phyloP scores from a whole-genome alignment of 1,140 invertebrate species.

The Lamellibrachia luymesi region DNA sequence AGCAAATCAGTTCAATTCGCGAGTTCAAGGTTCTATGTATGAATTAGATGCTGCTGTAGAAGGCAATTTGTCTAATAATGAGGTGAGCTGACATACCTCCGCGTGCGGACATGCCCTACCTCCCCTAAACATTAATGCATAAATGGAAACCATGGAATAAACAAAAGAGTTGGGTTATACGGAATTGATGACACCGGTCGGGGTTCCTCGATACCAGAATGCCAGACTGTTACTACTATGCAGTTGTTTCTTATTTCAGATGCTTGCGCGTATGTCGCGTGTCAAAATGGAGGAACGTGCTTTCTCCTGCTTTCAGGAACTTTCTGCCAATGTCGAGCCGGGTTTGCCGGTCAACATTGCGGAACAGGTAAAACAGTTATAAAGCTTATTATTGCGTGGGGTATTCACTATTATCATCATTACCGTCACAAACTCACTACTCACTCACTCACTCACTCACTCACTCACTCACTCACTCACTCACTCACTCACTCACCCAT shows the following conservation, averaged over 20 bases:
- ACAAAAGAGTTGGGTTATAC: too few relatives aligned
- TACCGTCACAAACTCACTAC: background rate
- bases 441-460: too few relatives aligned
- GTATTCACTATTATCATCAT: background rate
- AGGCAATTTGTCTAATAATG: too few relatives aligned
- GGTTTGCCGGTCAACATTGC: background rate
- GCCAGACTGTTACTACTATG: background rate
- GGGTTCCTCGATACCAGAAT: background rate
- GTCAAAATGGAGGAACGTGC: background rate
- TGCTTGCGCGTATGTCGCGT: background rate
- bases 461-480: too few relatives aligned
- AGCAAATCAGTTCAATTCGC: background rate
- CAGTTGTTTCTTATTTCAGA: background rate
- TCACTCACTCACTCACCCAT: background rate
- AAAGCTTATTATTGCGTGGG: background rate
- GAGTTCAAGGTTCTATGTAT: too few relatives aligned
- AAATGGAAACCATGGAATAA: too few relatives aligned
- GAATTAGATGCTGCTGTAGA: too few relatives aligned
- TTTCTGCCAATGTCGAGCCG: background rate
- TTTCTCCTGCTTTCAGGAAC: background rate
- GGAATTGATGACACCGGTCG: background rate
- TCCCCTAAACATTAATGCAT: too few relatives aligned
- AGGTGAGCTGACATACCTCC: too few relatives aligned
- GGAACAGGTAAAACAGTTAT: background rate
- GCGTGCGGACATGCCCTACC: too few relatives aligned